phyloP scores from a whole-genome alignment of 2,113 vertebrate species.

The Nyctibius bracteatus region DNA sequence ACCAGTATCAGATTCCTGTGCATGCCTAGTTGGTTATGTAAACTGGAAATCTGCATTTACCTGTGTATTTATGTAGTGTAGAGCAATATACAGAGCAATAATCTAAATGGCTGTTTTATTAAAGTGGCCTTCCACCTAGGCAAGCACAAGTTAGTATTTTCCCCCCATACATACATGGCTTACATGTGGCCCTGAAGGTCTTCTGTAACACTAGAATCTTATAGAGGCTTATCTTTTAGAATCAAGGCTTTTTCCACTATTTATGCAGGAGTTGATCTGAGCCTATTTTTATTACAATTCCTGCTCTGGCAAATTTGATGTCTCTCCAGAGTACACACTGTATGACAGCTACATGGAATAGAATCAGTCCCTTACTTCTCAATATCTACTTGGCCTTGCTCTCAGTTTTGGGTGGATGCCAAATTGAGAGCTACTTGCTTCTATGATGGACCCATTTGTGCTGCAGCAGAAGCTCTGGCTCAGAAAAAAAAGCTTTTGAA shows the following conservation, averaged over 20 bases:
- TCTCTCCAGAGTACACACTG: constrained; percentile 35
- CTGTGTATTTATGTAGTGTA: neutral
- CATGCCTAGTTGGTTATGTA: neutral
- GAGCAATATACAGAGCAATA: neutral
- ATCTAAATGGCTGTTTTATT: neutral
- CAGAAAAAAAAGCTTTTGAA: neutral
- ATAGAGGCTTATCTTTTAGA: neutral
- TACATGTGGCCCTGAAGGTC: neutral
- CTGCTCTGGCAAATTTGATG: constrained; percentile 23
- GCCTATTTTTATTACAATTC: constrained; percentile 37
- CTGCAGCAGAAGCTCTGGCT: neutral
- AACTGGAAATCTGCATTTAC: neutral
- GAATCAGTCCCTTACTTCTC: neutral
- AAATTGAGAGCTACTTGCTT: neutral
- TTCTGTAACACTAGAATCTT: neutral
- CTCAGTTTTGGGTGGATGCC: neutral
- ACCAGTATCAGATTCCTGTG: constrained; percentile 39
- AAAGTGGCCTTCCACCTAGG: neutral
- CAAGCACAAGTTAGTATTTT: neutral
- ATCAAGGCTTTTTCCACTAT: neutral
- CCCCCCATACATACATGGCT: neutral
- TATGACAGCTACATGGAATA: constrained; percentile 49
- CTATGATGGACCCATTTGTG: neutral
- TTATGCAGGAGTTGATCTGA: constrained; percentile 6
- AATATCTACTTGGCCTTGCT: neutral